phyloP scores from a whole-genome alignment of 2,888 invertebrate species.

The Eretmocerus hayati region DNA sequence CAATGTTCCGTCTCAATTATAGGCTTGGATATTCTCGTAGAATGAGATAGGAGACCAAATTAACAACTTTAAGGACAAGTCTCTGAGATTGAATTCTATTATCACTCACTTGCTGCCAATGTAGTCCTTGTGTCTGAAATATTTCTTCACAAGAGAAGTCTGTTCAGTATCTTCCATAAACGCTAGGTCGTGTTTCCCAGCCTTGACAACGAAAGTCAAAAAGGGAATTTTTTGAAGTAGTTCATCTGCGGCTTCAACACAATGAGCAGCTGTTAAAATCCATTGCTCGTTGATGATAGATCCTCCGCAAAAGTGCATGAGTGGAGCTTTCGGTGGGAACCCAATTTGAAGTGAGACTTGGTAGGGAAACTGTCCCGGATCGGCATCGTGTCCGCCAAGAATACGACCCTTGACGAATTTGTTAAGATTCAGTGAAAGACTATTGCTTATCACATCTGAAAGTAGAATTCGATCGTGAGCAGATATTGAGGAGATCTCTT shows the following conservation, averaged over 20 bases:
- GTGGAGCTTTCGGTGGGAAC: background rate
- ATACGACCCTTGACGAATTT: background rate
- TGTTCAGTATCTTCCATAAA: background rate
- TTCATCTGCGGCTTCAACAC: background rate
- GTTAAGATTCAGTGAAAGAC: no score
- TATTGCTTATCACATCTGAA: no score
- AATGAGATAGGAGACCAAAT: no score
- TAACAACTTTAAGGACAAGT: no score
- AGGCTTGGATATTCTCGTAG: no score
- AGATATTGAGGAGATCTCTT: no score
- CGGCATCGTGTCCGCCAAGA: constrained; percentile 5
- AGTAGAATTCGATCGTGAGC: no score
- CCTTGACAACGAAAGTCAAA: background rate
- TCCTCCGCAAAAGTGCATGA: background rate
- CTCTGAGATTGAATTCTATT: no score
- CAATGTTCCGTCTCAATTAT: no score
- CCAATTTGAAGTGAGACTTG: constrained; percentile 5
- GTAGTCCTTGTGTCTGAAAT: background rate
- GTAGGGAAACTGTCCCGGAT: constrained; percentile 11
- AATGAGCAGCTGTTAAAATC: constrained; percentile 24
- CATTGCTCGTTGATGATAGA: constrained; percentile 14
- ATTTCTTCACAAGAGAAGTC: background rate
- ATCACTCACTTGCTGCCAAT: background rate
- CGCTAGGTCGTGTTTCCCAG: background rate
- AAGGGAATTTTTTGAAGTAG: background rate